A percentile compares a stretch with the other conserved stretches of the same genome.
Evolutionary conservation across 2,888 invertebrate species (phyloP).

Genomic region (Drosophila ezoana): DNA sequence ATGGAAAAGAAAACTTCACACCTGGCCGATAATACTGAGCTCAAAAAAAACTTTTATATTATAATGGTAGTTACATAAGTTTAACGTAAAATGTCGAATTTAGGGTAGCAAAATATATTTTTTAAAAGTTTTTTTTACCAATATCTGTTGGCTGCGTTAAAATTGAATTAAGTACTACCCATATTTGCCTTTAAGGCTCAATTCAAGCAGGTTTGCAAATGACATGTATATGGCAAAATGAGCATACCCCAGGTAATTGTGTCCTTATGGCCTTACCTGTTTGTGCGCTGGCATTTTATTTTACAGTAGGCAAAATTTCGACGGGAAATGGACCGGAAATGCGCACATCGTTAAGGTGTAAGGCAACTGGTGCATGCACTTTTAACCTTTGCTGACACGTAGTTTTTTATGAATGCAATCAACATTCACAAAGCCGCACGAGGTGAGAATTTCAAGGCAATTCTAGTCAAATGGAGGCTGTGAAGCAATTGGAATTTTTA

Average conservation of each 20-base stretch:
- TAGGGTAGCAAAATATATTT: too few species aligned
- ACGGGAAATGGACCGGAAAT: slow-evolving; percentile 72
- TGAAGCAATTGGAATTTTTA: too few species aligned
- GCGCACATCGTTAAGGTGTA: slow-evolving; percentile 54
- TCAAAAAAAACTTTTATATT: too few species aligned
- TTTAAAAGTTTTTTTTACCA: too few species aligned
- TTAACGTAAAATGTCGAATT: too few species aligned
- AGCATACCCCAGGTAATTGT: slow-evolving; percentile 1
- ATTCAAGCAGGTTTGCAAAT: too few species aligned
- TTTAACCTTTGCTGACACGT: not conserved
- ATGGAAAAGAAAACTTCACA: too few species aligned
- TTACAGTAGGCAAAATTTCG: slow-evolving; percentile 44
- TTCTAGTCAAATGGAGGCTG: not conserved
- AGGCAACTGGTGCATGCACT: slow-evolving; percentile 31
- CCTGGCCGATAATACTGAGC: too few species aligned
- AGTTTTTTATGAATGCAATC: not conserved
- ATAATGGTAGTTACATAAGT: too few species aligned
- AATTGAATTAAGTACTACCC: too few species aligned
- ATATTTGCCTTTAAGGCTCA: too few species aligned
- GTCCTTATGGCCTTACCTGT: not conserved
- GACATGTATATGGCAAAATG: not conserved
- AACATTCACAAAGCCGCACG: not conserved
- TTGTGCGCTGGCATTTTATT: slow-evolving; percentile 28
- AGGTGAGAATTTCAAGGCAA: not conserved
- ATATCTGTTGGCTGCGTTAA: too few species aligned